These are phyloP conservation scores for Notospermus geniculatus DNA, from an alignment of 1,140 invertebrate genomes.

Conservation along the genomic window DNA sequence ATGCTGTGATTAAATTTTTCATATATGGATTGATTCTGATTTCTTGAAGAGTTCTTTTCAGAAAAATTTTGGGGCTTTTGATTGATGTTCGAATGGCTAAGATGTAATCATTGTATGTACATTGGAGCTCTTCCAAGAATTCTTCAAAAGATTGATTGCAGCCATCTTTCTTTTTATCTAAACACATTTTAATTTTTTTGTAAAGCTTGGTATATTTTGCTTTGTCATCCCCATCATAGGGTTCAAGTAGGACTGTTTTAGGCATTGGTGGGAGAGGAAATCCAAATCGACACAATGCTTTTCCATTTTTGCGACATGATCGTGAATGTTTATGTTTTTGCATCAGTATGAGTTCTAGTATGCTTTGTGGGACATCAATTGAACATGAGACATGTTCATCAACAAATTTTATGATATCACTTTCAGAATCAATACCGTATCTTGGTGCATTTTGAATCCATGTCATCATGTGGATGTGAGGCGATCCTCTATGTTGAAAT, in stretches of 20 bases:
- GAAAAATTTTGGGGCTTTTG: neutral
- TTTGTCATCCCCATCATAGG: neutral
- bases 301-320: neutral
- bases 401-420: neutral
- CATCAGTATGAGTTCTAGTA: neutral
- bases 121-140: neutral
- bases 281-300: constrained; percentile 5
- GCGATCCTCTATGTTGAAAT: neutral
- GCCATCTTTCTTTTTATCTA: constrained; percentile 1
- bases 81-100: neutral
- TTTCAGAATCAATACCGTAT: neutral
- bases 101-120: neutral
- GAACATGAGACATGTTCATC: constrained; percentile 8
- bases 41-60: neutral
- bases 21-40: constrained; percentile 6
- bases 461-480: constrained; percentile 7
- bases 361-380: neutral
- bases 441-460: constrained; percentile 2
- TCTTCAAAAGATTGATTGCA: constrained; percentile 3
- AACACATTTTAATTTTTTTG: neutral
- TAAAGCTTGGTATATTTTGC: neutral
- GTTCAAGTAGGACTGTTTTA: neutral
- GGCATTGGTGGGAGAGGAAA: constrained; percentile 2
- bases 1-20: constrained; percentile 1
- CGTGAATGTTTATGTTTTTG: constrained; percentile 9